A percentile compares a stretch with the other conserved stretches of the same genome.
Evolutionary conservation across 2,113 vertebrate genomes (phyloP).

Genomic region (Lynx canadensis): DNA sequence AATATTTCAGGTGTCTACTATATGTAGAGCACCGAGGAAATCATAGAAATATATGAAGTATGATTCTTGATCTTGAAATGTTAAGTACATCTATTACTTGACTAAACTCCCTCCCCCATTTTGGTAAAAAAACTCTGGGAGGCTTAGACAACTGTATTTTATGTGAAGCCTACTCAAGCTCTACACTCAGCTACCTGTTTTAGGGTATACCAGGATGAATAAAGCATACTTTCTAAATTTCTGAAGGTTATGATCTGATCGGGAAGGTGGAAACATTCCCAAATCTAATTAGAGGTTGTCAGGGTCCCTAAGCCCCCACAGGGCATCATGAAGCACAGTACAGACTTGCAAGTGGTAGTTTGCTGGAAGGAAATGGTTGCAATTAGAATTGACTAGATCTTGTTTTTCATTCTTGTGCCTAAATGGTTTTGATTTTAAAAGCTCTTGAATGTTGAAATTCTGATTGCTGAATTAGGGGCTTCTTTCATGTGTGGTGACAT

Average conservation of each 20-base stretch:
- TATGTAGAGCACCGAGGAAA: neutral
- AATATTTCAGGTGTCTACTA: neutral
- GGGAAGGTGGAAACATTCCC: neutral
- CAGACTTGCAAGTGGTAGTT: neutral
- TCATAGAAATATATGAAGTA: neutral
- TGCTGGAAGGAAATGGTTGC: neutral
- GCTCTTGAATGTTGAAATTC: neutral
- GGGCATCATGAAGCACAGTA: neutral
- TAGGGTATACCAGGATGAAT: neutral
- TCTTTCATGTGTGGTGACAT: neutral
- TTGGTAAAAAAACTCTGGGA: neutral
- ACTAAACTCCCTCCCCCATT: neutral
- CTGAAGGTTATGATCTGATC: neutral
- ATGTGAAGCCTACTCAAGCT: neutral
- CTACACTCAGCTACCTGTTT: neutral
- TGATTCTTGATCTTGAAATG: neutral
- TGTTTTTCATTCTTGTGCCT: neutral
- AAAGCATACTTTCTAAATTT: neutral
- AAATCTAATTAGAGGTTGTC: neutral
- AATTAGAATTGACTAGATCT: slow-evolving; percentile 8
- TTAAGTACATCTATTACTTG: neutral
- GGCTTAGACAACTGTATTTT: neutral
- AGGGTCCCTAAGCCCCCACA: neutral
- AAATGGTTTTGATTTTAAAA: slow-evolving; percentile 19
- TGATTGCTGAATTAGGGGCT: neutral